A percentile compares a stretch with the other conserved stretches of the same genome.
Evolutionary conservation across 2,888 invertebrate species (phyloP).

Genomic region (Diarsia brunnea): DNA sequence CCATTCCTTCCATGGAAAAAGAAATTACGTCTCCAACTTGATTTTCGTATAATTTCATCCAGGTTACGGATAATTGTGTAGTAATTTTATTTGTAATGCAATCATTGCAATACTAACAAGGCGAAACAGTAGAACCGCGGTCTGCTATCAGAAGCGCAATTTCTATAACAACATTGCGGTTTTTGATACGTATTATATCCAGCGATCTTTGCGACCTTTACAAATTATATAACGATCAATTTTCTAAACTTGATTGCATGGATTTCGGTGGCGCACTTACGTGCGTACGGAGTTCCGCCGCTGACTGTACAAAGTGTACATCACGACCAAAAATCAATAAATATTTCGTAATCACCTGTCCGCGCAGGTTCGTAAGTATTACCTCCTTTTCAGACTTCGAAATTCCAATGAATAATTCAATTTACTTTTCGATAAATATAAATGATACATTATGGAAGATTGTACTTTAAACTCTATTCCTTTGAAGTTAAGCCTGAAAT

Average conservation of each 20-base stretch:
- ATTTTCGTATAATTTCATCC: conserved; percentile 5
- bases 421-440: conserved; percentile 56
- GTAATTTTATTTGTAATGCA: conserved; percentile 55
- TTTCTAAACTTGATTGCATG: conserved; percentile 63
- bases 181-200: conserved; percentile 54
- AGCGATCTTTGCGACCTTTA: conserved; percentile 59
- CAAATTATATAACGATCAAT: conserved; percentile 55
- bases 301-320: conserved; percentile 45
- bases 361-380: conserved; percentile 57
- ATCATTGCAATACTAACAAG: conserved; percentile 51
- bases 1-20: conserved; percentile 2
- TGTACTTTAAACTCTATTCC: conserved; percentile 40
- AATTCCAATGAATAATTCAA: conserved; percentile 66
- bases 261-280: conserved; percentile 51
- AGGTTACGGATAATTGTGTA: conserved; percentile 25
- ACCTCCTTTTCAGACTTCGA: conserved; percentile 32
- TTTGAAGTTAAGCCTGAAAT: neutral
- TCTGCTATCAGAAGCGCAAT: conserved; percentile 59
- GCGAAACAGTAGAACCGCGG: conserved; percentile 57
- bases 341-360: conserved; percentile 59
- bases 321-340: conserved; percentile 52
- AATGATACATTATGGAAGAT: conserved; percentile 1
- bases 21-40: neutral
- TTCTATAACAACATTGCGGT: conserved; percentile 64
- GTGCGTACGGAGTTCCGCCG: conserved; percentile 7